A percentile compares a stretch with the other conserved stretches of the same genome.
These are phyloP conservation scores for Sthenelais limicola DNA, from an alignment of 2,888 invertebrate genomes.

Conservation along the genomic window DNA sequence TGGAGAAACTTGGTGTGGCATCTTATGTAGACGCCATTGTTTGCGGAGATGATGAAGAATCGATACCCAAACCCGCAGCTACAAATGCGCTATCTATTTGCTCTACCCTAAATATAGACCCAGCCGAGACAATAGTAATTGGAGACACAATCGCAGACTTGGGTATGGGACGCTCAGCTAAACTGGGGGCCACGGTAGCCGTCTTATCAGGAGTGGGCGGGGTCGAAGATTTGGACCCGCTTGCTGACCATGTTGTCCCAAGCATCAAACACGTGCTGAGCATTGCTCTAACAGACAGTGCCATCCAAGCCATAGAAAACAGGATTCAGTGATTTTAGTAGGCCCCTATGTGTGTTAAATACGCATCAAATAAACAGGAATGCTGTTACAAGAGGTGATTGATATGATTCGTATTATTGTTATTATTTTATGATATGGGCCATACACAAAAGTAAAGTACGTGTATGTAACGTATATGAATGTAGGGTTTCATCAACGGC, in stretches of 20 bases:
- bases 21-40: conserved; percentile 72
- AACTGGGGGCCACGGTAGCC: conserved; percentile 70
- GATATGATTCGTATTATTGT: too few relatives aligned
- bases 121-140: conserved; percentile 69
- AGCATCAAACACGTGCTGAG: conserved; percentile 59
- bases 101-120: conserved; percentile 59
- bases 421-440: too few relatives aligned
- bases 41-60: conserved; percentile 73
- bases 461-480: too few relatives aligned
- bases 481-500: too few relatives aligned
- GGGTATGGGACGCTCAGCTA: conserved; percentile 71
- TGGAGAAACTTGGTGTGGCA: conserved; percentile 57
- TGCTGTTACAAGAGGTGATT: too few relatives aligned
- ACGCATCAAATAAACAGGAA: too few relatives aligned
- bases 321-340: too few relatives aligned
- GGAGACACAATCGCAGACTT: conserved; percentile 73
- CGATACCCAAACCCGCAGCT: conserved; percentile 70
- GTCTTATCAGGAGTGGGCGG: conserved; percentile 70
- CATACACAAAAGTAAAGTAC: too few relatives aligned
- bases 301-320: too few relatives aligned
- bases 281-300: neutral
- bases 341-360: too few relatives aligned
- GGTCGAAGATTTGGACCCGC: conserved; percentile 56
- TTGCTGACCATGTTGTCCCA: conserved; percentile 60
- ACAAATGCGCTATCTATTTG: conserved; percentile 70